Base-by-base conservation (phyloP, 2,113 vertebrate species). In the Oreamnos americanus region DNA sequence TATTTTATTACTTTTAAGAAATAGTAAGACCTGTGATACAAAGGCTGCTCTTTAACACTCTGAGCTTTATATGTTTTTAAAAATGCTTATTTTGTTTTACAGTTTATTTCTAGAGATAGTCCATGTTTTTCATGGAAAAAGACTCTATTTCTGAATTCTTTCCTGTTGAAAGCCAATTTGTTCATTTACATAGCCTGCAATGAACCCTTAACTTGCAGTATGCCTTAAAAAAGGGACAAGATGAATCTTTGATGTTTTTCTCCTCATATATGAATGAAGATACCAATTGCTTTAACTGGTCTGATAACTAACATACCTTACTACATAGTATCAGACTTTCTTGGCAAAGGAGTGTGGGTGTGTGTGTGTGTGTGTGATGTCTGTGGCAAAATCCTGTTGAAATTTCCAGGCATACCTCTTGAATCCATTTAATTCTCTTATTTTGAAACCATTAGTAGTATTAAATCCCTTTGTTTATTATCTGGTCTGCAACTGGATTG, bases 151-250 rank as follows among this genome's bases (percentile, higher is more conserved):
- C 58, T 49, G 45, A 67, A 83, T 49, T 95, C 39, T 89, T 55
- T 8, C n/a, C n/a, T 96, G 45, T 96, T 36, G 94, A 84, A 94
- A 93, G n/a, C 55, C 57, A 88, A 21, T 93, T 91, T 79, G 4
- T 87, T 89, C 36, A 30, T 7, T 96, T 94, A 89, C 13, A 87
- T 26, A 97, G 28, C 19, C n/a, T 25, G 3, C 11, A 78, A 33
- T 89, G 47, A 79, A 55, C 71, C 30, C 30, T 92, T 28, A 25
- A 5, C 43, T 43, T 96, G n/a, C 49, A 83, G 16, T 60, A 82
- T 58, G 28, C 39, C 43, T 94, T 94, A 12, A 85, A 95, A 76
- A 98, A 85, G 19, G 67, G 49, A 94, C 12, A 55, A 51, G 79
- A 82, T 57, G 16, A 76, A 47, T 86, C 83, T 47, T 30, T 90